A percentile compares a stretch with the other conserved stretches of the same genome.
These are phyloP conservation scores for Eristalinus aeneus DNA, from an alignment of 2,888 invertebrate genomes.

Conservation along the genomic window DNA sequence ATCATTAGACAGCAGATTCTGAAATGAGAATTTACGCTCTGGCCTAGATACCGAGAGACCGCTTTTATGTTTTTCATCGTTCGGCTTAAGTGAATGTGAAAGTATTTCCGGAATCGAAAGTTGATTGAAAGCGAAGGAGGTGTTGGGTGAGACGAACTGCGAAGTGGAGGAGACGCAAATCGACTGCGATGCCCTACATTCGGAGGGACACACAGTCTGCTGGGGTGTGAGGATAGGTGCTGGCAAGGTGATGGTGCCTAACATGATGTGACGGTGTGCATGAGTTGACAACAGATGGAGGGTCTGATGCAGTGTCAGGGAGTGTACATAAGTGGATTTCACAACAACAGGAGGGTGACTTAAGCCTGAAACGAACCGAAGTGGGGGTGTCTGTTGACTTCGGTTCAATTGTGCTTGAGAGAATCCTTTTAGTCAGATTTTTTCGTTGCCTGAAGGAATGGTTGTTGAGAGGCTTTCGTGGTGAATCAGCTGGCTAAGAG, in stretches of 20 bases:
- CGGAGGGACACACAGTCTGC: conserved; percentile 11
- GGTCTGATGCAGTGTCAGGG: not conserved
- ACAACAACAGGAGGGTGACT: not conserved
- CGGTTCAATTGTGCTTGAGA: not conserved
- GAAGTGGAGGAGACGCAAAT: not conserved
- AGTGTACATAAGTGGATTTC: not conserved
- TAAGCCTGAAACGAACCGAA: not conserved
- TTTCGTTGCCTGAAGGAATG: not conserved
- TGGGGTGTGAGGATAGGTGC: not conserved
- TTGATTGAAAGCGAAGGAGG: conserved; percentile 35
- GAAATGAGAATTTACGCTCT: conserved; percentile 47
- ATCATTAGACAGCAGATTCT: conserved; percentile 38
- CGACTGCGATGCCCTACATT: conserved; percentile 19
- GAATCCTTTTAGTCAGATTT: not conserved
- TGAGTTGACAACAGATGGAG: not conserved
- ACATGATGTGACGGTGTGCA: not conserved
- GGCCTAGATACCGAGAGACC: conserved; percentile 48
- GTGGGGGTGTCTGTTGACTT: not conserved
- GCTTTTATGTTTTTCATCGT: conserved; percentile 44
- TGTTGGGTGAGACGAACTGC: not conserved
- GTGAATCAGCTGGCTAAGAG: not conserved
- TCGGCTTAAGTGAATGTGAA: conserved; percentile 43
- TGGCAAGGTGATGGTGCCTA: conserved; percentile 5
- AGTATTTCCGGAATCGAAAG: conserved; percentile 51
- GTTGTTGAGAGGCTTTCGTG: not conserved